Evolutionary conservation across 2,113 vertebrate genomes (phyloP).

Genomic region (Aspidoscelis tigris): DNA sequence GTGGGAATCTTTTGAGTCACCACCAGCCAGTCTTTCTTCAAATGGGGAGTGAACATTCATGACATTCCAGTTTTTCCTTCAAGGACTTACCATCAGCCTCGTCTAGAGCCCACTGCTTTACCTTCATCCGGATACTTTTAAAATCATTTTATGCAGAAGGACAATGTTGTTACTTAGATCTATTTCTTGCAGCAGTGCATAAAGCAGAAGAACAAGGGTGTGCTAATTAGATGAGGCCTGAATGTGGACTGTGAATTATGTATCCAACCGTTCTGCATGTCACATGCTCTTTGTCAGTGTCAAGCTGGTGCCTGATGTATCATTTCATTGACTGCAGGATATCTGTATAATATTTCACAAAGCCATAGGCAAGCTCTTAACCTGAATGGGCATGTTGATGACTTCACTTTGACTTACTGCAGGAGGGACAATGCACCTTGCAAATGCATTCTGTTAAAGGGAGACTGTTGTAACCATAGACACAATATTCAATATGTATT

Average conservation of each 20-base stretch:
- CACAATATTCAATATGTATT: neutral
- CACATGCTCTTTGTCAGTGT: neutral
- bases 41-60: slow-evolving; percentile 7
- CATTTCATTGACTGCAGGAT: neutral
- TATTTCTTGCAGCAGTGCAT: slow-evolving; percentile 4
- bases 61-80: slow-evolving; percentile 33
- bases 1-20: slow-evolving; percentile 40
- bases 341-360: neutral
- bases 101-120: neutral
- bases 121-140: slow-evolving; percentile 13
- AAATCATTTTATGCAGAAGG: neutral
- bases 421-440: neutral
- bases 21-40: slow-evolving; percentile 19
- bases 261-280: slow-evolving; percentile 7
- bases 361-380: neutral
- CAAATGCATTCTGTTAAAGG: neutral
- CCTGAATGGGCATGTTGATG: neutral
- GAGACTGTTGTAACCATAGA: neutral
- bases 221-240: slow-evolving; percentile 27
- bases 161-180: neutral
- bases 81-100: slow-evolving; percentile 2
- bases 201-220: neutral
- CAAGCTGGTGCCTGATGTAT: slow-evolving; percentile 1
- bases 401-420: slow-evolving; percentile 26
- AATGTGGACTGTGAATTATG: neutral